Conservation (phyloP, 2,113 vertebrate genomes). For the Scalopus aquaticus region DNA sequence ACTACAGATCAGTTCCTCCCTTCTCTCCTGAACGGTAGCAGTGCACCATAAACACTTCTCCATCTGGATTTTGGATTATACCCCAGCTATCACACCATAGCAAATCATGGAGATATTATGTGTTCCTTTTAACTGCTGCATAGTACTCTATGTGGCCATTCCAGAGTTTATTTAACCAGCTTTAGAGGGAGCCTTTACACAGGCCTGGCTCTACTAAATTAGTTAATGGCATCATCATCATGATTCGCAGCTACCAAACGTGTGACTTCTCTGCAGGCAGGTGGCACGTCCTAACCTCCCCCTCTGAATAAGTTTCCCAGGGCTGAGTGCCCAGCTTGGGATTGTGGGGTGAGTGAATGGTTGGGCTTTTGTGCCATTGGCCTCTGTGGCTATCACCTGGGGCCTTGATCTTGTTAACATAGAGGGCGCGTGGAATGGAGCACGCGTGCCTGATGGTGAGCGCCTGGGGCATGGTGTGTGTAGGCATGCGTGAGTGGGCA, state of each 20-base stretch:
- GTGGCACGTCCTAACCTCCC: neutral
- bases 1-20: neutral
- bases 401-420: no score
- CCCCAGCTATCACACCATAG: neutral
- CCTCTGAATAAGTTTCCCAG: neutral
- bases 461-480: no score
- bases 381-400: no score
- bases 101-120: neutral
- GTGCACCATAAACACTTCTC: neutral
- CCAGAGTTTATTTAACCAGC: no score
- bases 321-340: no score
- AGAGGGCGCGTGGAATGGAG: no score
- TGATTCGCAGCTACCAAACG: neutral
- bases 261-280: neutral
- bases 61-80: neutral
- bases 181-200: neutral
- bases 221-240: neutral
- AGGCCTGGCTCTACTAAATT: neutral
- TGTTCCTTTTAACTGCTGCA: neutral
- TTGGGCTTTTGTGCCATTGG: no score
- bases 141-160: fast-evolving
- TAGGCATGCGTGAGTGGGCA: no score
- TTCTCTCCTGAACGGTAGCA: neutral
- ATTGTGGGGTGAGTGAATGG: no score
- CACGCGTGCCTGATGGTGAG: no score